These are phyloP conservation scores for Drosophila pegasa DNA, from an alignment of 2,888 invertebrate species.

Conservation along the genomic window DNA sequence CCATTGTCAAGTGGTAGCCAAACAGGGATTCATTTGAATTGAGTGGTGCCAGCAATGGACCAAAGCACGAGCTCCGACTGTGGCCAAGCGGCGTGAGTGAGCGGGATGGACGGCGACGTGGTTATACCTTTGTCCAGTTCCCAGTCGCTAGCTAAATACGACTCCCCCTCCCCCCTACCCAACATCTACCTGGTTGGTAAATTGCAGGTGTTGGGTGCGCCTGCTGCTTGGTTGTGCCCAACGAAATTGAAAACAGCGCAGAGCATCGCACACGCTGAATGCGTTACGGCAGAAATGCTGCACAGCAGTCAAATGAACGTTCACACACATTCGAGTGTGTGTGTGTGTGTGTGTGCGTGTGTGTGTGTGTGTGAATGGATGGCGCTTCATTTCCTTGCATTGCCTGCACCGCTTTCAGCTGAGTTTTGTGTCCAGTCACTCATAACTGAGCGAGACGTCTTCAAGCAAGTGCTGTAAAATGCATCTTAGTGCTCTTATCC, in stretches of 20 bases:
- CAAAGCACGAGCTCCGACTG: slow-evolving; percentile 27
- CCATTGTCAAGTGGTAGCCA: slow-evolving; percentile 76
- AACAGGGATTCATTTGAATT: slow-evolving; percentile 77
- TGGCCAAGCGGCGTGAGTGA: neutral
- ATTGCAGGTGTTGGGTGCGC: slow-evolving; percentile 41
- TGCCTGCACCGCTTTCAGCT: too few species aligned
- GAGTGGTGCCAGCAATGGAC: slow-evolving; percentile 59
- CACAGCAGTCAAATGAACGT: slow-evolving; percentile 41
- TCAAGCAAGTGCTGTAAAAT: slow-evolving; percentile 5
- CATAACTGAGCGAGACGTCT: slow-evolving; percentile 9
- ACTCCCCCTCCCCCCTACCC: neutral
- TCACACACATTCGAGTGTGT: slow-evolving; percentile 85
- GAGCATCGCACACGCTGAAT: slow-evolving; percentile 48
- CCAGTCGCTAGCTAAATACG: slow-evolving; percentile 9
- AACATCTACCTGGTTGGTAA: neutral
- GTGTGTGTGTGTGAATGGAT: neutral
- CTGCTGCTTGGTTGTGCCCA: slow-evolving; percentile 32
- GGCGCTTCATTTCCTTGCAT: neutral
- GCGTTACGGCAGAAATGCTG: slow-evolving; percentile 39
- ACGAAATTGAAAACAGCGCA: slow-evolving; percentile 69
- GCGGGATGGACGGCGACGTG: slow-evolving; percentile 19
- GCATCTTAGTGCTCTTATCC: neutral
- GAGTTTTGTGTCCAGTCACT: neutral
- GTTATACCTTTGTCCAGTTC: slow-evolving; percentile 10
- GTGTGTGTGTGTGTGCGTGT: neutral